Evolutionary conservation across 2,113 vertebrate genomes (phyloP).

Genomic region (Istiophorus platypterus): DNA sequence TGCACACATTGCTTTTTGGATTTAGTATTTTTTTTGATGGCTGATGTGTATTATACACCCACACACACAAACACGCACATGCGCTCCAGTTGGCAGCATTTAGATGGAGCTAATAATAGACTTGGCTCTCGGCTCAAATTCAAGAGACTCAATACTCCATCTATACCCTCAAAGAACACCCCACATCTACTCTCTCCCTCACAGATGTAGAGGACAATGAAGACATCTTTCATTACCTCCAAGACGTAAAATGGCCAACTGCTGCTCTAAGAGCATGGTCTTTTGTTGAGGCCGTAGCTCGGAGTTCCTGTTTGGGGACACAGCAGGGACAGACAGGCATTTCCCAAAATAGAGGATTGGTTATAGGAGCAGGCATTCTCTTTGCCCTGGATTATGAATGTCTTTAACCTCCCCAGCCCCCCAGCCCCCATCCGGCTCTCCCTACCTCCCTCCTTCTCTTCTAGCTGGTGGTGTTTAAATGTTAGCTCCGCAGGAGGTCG

Average conservation of each 20-base stretch:
- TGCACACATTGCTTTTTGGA: constrained; percentile 50
- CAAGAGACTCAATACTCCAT: constrained; percentile 46
- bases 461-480: constrained; percentile 66
- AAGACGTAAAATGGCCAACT: constrained; percentile 4
- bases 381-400: constrained; percentile 67
- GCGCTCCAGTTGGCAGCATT: constrained; percentile 67
- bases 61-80: constrained; percentile 27
- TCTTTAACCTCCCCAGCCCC: constrained; percentile 56
- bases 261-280: constrained; percentile 20
- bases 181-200: constrained; percentile 7
- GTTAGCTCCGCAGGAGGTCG: constrained; percentile 67
- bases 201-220: constrained; percentile 25
- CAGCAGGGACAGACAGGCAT: constrained; percentile 32
- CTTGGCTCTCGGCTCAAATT: constrained; percentile 44
- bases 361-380: constrained; percentile 50
- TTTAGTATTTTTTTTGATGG: constrained; percentile 44
- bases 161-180: constrained; percentile 34
- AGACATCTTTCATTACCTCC: constrained; percentile 27
- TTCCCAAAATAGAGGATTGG: constrained; percentile 63
- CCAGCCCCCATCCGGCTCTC: constrained; percentile 58
- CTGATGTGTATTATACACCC: constrained; percentile 33
- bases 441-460: constrained; percentile 26
- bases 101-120: constrained; percentile 67
- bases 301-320: constrained; percentile 10
- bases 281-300: constrained; percentile 15